Evolutionary conservation across 2,888 invertebrate genomes (phyloP).

Genomic region (Vesta saturnalis): DNA sequence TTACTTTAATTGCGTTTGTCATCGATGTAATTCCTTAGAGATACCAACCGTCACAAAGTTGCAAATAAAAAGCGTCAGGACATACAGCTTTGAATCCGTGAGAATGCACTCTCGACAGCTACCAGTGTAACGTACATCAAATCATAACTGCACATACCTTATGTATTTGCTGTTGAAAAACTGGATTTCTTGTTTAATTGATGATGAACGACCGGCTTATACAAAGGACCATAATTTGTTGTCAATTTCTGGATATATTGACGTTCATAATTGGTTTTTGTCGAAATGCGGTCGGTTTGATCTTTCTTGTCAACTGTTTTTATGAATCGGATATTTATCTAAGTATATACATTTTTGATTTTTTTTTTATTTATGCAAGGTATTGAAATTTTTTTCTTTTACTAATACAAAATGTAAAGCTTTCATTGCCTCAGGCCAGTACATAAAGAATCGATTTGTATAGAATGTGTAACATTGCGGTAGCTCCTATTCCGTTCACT

Average conservation of each 20-base stretch:
- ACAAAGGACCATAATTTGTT: constrained; percentile 65
- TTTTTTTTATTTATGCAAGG: neutral
- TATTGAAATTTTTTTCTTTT: neutral
- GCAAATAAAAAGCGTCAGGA: constrained; percentile 39
- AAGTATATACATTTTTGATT: neutral
- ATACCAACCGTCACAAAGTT: constrained; percentile 41
- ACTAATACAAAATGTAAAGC: constrained; percentile 16
- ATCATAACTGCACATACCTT: constrained; percentile 48
- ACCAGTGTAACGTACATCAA: constrained; percentile 50
- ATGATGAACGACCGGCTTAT: constrained; percentile 61
- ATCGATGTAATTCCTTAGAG: constrained; percentile 39
- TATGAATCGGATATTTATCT: constrained; percentile 10
- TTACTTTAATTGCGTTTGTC: constrained; percentile 45
- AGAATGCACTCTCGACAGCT: constrained; percentile 47
- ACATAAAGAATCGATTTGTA: constrained; percentile 45
- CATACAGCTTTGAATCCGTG: constrained; percentile 43
- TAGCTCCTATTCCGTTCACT: constrained; percentile 18
- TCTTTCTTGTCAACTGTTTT: constrained; percentile 36
- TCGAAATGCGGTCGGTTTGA: constrained; percentile 50
- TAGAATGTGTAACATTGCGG: constrained; percentile 24
- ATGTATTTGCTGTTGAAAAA: constrained; percentile 49
- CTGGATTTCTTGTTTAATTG: constrained; percentile 58
- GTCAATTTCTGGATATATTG: constrained; percentile 63
- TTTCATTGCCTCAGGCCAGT: constrained; percentile 35
- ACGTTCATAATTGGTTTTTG: constrained; percentile 59